Evolutionary conservation across 1,140 invertebrate genomes (phyloP).

Genomic region (Rhopalosiphum padi): DNA sequence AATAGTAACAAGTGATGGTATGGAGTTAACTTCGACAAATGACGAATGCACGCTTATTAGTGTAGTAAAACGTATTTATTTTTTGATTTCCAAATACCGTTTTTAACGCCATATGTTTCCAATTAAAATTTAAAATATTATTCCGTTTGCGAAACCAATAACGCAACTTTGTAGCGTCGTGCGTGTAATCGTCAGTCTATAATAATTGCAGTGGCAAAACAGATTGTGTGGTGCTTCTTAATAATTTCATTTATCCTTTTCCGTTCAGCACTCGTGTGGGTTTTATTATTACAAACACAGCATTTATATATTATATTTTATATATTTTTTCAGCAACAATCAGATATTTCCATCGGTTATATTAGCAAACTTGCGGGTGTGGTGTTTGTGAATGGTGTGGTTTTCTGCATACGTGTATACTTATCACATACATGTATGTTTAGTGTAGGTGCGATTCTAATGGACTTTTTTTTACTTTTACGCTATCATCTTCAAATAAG

Average conservation of each 20-base stretch:
- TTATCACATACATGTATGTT: neutral
- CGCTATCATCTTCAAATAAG: neutral
- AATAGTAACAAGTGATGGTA: neutral
- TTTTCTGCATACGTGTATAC: neutral
- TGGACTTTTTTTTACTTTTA: neutral
- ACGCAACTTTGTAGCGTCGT: neutral
- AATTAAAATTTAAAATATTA: slow-evolving; percentile 3
- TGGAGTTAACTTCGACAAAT: neutral
- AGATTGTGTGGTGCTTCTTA: slow-evolving; percentile 7
- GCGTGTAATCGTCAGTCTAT: neutral
- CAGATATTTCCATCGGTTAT: neutral
- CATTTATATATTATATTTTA: neutral
- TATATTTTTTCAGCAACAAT: neutral
- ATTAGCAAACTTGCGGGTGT: neutral
- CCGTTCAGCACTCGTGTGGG: neutral
- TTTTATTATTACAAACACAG: neutral
- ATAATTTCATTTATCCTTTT: slow-evolving; percentile 5
- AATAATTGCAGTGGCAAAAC: neutral
- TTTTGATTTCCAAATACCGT: neutral
- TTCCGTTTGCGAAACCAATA: neutral
- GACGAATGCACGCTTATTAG: neutral
- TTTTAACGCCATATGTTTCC: slow-evolving; percentile 13
- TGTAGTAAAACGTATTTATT: neutral
- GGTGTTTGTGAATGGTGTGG: neutral
- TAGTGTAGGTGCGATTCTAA: neutral